Base-by-base conservation (phyloP, 2,113 vertebrate genomes). In the Rhegmatorhina hoffmannsi region DNA sequence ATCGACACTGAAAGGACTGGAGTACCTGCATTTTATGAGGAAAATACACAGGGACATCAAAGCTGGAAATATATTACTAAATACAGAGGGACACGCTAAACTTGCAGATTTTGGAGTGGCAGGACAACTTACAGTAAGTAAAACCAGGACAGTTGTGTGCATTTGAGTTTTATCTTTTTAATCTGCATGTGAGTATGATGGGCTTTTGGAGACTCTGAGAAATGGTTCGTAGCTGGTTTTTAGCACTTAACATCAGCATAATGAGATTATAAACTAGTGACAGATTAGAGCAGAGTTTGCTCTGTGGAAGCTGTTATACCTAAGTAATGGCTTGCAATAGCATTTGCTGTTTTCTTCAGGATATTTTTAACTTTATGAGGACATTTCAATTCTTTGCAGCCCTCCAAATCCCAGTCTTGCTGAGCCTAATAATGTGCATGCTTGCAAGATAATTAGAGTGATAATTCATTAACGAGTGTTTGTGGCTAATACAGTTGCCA, bases 31-130 rank as follows among this genome's bases (percentile, higher is more conserved):
- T 98, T 99, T 99, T 95, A 99, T 99, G 99, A 99, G 99, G 95
- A 99, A 99, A 97, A 99, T 99, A 98, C 99, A 99, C 97, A 97
- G 99, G 86, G 99, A 99, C 97, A 99, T 99, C 95, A 99, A 99
- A 92, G 99, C 99, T 17, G 99, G 99, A 43, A 99, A 99, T 97
- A 99, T 99, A 98, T 98, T 99, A 96, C 97, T 99, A 47, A 99
- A 98, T 95, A 96, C 98, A 2, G 99, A 99, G 95, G 99, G 99
- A 11, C 98, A 99, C 83, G 99, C 99, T 95, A 99, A 99, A 73
- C 98, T 99, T 93, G 99, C 99, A 33, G 99, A 99, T 97, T 99
- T 99, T 82, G 99, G 99, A 40, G 99, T 99, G 69, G 99, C 99
- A 17, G 99, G 99, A 89, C 99, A 99, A 16, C 98, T 99, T 46